A percentile compares a stretch with the other conserved stretches of the same genome.
Evolutionary conservation across 2,888 invertebrate genomes (phyloP).

Genomic region (Sphaerophoria taeniata): DNA sequence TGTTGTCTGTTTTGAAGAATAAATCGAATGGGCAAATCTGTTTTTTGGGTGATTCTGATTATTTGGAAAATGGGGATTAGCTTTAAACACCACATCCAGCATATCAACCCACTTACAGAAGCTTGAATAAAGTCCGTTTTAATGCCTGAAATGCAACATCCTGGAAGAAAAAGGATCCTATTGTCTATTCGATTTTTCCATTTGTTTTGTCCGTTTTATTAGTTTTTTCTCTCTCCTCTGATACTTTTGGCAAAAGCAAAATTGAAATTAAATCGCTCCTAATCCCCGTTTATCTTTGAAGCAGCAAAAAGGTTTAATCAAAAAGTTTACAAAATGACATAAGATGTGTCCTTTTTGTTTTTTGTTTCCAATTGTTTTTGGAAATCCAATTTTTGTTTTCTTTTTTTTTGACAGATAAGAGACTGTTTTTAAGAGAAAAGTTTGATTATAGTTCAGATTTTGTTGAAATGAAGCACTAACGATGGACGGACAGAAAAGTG

Average conservation of each 20-base stretch:
- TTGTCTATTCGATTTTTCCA: background rate
- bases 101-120: too few species aligned
- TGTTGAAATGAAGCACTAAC: background rate
- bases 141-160: constrained; percentile 18
- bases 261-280: background rate
- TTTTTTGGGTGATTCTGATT: constrained; percentile 4
- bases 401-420: background rate
- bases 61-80: constrained; percentile 26
- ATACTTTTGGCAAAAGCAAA: background rate
- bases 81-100: background rate
- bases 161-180: constrained; percentile 10
- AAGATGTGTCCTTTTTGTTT: background rate
- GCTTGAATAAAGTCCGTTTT: background rate
- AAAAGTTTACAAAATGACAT: constrained; percentile 16
- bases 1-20: background rate
- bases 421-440: constrained; percentile 4
- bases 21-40: constrained; percentile 9
- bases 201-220: background rate
- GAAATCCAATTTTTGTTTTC: background rate
- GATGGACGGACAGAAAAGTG: background rate
- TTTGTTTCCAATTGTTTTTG: background rate
- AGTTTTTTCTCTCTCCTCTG: too few species aligned
- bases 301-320: background rate
- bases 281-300: background rate
- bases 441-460: constrained; percentile 7